phyloP scores from a whole-genome alignment of 2,888 invertebrate genomes.

The Gymnocheta viridis region DNA sequence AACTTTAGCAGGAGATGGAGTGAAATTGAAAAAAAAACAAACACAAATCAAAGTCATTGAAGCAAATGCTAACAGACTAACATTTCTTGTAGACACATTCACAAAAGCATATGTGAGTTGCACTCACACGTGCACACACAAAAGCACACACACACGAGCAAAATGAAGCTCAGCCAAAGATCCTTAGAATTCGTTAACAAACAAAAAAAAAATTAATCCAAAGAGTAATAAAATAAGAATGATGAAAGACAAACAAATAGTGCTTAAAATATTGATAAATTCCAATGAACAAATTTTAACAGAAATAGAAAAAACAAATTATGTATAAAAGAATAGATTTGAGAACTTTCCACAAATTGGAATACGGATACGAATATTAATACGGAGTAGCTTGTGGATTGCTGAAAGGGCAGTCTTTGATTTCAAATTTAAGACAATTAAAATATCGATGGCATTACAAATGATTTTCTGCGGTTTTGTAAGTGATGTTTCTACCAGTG shows the following conservation, averaged over 20 bases:
- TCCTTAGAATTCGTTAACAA: not conserved
- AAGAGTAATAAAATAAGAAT: not conserved
- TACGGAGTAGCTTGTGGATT: too few species aligned
- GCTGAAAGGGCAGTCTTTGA: too few species aligned
- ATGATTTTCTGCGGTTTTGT: too few species aligned
- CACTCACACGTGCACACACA: not conserved
- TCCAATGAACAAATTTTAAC: conserved; percentile 13
- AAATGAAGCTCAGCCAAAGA: not conserved
- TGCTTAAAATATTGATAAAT: conserved; percentile 35
- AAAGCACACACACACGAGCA: not conserved
- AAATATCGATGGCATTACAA: too few species aligned
- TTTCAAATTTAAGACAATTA: too few species aligned
- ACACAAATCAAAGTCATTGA: conserved; percentile 71
- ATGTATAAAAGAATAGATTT: not conserved
- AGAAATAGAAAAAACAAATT: not conserved
- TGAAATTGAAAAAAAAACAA: conserved; percentile 55
- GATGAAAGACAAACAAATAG: conserved; percentile 37
- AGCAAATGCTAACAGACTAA: conserved; percentile 65
- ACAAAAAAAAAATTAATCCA: not conserved
- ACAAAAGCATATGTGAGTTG: not conserved
- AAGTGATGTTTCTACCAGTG: too few species aligned
- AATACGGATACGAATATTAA: conserved; percentile 3
- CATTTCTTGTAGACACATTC: conserved; percentile 20
- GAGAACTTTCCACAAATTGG: not conserved
- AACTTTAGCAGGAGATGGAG: not conserved